Percentiles rank a stretch among this genome's conserved stretches.
phyloP scores from a whole-genome alignment of 2,797 vertebrate species.

The Arnoldichthys spilopterus region DNA sequence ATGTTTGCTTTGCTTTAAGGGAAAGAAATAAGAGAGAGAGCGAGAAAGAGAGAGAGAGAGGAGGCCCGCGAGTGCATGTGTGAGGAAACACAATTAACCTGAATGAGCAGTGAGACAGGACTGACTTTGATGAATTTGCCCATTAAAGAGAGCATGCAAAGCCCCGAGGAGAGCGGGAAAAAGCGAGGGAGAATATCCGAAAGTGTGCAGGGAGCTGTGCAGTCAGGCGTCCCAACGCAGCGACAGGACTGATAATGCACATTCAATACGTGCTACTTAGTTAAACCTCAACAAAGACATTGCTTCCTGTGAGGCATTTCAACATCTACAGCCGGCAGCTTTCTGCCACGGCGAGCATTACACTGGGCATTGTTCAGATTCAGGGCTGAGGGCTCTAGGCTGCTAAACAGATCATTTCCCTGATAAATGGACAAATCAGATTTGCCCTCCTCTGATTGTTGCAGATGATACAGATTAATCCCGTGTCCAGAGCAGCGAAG shows the following conservation, averaged over 20 bases:
- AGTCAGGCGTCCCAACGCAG: constrained; percentile 16
- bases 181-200: constrained; percentile 26
- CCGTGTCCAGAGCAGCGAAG: not conserved
- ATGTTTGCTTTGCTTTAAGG: constrained; percentile 59
- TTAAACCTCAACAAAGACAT: not conserved
- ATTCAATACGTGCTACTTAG: constrained; percentile 19
- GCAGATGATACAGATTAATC: not conserved
- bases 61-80: constrained; percentile 28
- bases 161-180: constrained; percentile 31
- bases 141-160: constrained; percentile 51
- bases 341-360: not conserved
- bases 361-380: constrained; percentile 8
- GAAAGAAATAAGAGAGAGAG: not conserved
- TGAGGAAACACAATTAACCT: constrained; percentile 62
- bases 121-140: constrained; percentile 62
- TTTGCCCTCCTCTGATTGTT: constrained; percentile 1
- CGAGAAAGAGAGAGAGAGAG: constrained; percentile 4
- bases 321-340: not conserved
- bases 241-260: constrained; percentile 25
- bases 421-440: constrained; percentile 25
- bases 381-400: not conserved
- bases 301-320: constrained; percentile 3
- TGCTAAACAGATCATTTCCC: constrained; percentile 22
- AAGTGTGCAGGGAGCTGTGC: constrained; percentile 37
- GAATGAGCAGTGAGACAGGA: constrained; percentile 57